Base-by-base conservation (phyloP, 2,888 invertebrate species). In the Drosophila atripex region DNA sequence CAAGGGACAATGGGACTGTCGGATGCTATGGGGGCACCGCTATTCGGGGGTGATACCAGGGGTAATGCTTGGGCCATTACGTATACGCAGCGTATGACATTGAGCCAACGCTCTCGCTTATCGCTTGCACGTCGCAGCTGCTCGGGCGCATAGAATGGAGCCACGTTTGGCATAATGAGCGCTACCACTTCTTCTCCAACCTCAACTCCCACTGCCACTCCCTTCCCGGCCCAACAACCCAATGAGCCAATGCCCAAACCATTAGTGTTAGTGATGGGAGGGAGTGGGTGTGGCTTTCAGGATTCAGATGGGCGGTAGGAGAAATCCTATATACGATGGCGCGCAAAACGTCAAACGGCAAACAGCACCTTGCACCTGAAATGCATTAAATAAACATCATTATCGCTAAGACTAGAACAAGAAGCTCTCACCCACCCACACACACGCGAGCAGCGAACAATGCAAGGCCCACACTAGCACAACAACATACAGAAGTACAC, bases 331-430 rank as follows among this genome's bases (percentile, higher is more conserved):
- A 71, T 64, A 73, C 56, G 59, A 68, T 66, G 59, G 72, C 60
- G 72, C 58, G 74, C 75, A 69, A 70, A 76, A 88, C 83, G 79
- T 78, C 83, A 83, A 79, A 83, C 65, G 74, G 80, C 84, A 82
- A 88, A 79, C 79, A 83, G 71, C 76, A 73, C 77, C 84, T 84
- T 77, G 86, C 88, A 88, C 86, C 84, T 84, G 88, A 74, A 88
- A 85, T 85, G 85, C 87, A 85, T 85, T 85, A 86, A 86, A 76
- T 80, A 86, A 88, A 86, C 88, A 88, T 85, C 87, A 86, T 85
- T 85, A 85, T 86, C 80, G 88, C 80, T 69, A 79, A 86, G 84
- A 73, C 74, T 64, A 60, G 60, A 51, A 73, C 69, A 78, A 71
- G 71, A 46, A 56, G 53, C 50, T 58, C 12, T 9, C 47, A 12